Evolutionary conservation across 2,113 vertebrate species (phyloP).

Genomic region (Arizona elegans): DNA sequence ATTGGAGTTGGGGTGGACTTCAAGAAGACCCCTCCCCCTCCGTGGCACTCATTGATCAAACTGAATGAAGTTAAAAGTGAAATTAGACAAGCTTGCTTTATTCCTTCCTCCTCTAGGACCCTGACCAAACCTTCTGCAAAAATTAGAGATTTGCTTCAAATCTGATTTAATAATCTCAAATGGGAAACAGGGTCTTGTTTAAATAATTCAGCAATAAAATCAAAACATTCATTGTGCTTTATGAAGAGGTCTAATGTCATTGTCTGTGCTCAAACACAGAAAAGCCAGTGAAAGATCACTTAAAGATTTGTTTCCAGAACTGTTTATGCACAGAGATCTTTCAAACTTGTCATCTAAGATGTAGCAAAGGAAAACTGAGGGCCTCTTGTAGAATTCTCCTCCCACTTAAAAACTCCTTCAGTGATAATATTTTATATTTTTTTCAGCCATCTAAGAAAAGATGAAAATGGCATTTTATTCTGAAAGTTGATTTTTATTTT

Average conservation of each 20-base stretch:
- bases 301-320: background rate
- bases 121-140: background rate
- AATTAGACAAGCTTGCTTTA: background rate
- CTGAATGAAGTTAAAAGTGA: background rate
- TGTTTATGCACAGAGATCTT: background rate
- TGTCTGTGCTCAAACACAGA: background rate
- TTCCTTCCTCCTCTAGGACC: background rate
- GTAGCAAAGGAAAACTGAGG: background rate
- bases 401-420: background rate
- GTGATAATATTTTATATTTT: background rate
- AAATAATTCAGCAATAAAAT: background rate
- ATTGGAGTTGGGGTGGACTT: background rate
- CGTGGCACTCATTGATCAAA: background rate
- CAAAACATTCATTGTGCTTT: background rate
- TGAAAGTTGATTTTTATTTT: background rate
- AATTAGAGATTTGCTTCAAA: background rate
- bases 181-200: background rate
- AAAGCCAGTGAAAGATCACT: background rate
- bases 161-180: background rate
- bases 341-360: background rate
- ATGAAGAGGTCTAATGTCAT: background rate
- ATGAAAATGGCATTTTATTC: background rate
- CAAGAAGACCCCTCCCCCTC: background rate
- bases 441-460: background rate
- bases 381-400: background rate